Conservation (phyloP, 2,113 vertebrate species). For the Scomber colias region DNA sequence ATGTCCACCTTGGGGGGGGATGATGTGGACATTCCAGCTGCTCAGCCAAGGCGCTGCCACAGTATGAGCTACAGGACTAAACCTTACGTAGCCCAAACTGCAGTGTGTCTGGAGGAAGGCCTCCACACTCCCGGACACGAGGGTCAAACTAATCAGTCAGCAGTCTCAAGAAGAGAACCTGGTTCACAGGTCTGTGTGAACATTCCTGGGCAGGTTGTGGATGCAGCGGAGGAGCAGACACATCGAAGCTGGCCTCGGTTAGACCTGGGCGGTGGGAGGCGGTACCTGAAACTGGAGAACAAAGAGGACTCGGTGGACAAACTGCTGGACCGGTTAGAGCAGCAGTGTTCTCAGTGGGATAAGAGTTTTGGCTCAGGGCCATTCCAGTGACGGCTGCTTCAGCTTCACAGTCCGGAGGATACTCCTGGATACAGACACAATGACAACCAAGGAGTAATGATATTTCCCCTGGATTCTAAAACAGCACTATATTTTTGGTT, state of each 20-base stretch:
- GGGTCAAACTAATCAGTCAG: not conserved
- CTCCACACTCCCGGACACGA: accelerated
- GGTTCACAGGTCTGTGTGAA: slow-evolving; percentile 75
- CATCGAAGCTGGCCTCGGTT: slow-evolving; percentile 93
- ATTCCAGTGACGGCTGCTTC: slow-evolving; percentile 72
- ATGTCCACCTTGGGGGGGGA: slow-evolving; percentile 40
- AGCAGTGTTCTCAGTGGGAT: slow-evolving; percentile 75
- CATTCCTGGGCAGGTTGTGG: slow-evolving; percentile 54
- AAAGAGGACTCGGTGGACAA: slow-evolving; percentile 86
- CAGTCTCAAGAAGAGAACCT: slow-evolving; percentile 35
- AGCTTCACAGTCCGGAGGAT: slow-evolving; percentile 1
- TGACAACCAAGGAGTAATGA: slow-evolving; percentile 1
- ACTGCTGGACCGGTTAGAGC: slow-evolving; percentile 82
- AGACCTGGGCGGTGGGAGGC: slow-evolving; percentile 84
- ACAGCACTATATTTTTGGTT: slow-evolving; percentile 9
- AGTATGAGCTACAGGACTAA: slow-evolving; percentile 84
- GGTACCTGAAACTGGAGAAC: slow-evolving; percentile 89
- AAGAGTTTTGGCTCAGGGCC: slow-evolving; percentile 78
- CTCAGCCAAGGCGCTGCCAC: slow-evolving; percentile 61
- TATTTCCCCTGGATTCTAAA: slow-evolving; percentile 21
- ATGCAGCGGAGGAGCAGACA: slow-evolving; percentile 81
- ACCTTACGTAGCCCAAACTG: not conserved
- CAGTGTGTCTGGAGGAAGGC: slow-evolving; percentile 11
- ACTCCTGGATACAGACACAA: not conserved
- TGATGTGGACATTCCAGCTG: not conserved